Conservation (phyloP, 1,140 invertebrate species). For the Zaprionus ornatus region DNA sequence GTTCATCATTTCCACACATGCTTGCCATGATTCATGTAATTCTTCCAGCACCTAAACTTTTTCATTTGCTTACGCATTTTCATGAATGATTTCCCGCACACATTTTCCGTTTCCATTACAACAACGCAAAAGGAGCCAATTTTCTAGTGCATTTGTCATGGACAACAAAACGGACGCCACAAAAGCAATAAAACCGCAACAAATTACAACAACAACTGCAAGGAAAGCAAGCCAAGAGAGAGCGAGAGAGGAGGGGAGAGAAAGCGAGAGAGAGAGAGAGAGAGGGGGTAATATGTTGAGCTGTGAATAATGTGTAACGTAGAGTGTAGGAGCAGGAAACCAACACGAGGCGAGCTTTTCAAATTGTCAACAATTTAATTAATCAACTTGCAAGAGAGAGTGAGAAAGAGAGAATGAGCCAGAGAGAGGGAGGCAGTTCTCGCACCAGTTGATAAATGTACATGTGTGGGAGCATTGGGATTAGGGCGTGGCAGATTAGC, state of each 20-base stretch:
- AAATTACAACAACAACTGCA: conserved; percentile 31
- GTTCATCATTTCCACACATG: neutral
- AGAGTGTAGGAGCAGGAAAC: conserved; percentile 1
- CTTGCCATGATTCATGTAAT: neutral
- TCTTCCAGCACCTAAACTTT: neutral
- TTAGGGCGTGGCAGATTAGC: conserved; percentile 29
- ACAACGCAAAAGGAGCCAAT: conserved; percentile 52
- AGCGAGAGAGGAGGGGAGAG: neutral
- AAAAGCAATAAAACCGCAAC: conserved; percentile 60
- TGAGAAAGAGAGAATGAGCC: neutral
- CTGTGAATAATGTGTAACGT: conserved; percentile 67
- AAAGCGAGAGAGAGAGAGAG: neutral
- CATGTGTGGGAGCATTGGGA: neutral
- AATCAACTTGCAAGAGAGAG: conserved; percentile 58
- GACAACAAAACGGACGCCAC: conserved; percentile 33
- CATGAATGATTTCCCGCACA: conserved; percentile 23
- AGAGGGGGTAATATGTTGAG: conserved; percentile 53
- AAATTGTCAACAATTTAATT: conserved; percentile 81
- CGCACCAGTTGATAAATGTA: conserved; percentile 27
- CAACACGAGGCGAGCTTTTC: conserved; percentile 60
- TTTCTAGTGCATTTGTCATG: conserved; percentile 71
- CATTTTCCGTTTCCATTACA: neutral
- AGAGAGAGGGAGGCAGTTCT: neutral
- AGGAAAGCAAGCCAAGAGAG: neutral
- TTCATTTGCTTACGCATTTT: conserved; percentile 17